phyloP scores from a whole-genome alignment of 2,888 invertebrate genomes.

The Morpho helenor region DNA sequence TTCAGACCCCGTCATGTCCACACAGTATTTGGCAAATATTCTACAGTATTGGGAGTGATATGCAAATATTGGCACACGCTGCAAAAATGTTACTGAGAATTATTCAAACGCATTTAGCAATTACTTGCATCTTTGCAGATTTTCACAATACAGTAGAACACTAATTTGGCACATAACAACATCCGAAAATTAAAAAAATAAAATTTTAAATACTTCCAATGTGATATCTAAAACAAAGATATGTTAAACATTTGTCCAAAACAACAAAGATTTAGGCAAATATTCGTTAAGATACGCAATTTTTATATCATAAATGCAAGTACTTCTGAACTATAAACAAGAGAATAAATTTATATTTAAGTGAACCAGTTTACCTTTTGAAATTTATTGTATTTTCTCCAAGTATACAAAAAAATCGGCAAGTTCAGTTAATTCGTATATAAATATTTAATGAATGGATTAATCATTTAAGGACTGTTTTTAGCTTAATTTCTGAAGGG shows the following conservation, averaged over 20 bases:
- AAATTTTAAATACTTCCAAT: constrained; percentile 48
- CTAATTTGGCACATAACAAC: constrained; percentile 33
- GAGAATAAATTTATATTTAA: no score
- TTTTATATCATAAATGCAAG: neutral
- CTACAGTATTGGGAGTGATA: neutral
- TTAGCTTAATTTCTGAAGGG: no score
- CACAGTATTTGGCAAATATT: constrained; percentile 1
- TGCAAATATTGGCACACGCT: neutral
- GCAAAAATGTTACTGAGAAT: no score
- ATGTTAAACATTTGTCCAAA: constrained; percentile 23
- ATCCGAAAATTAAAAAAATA: constrained; percentile 49
- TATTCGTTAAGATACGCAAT: constrained; percentile 12
- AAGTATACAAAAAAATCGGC: no score
- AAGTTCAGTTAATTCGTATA: no score
- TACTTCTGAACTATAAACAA: no score
- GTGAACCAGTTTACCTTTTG: neutral
- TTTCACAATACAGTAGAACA: neutral
- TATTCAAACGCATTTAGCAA: no score
- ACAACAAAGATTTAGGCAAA: constrained; percentile 15
- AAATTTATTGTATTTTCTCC: no score
- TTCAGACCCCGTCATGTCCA: constrained; percentile 28
- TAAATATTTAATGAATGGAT: no score
- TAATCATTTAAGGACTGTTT: no score
- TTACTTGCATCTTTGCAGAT: no score
- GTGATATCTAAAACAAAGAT: constrained; percentile 47